Conservation (phyloP, 2,797 vertebrate genomes). For the Petrocephalus schoutedeni region DNA sequence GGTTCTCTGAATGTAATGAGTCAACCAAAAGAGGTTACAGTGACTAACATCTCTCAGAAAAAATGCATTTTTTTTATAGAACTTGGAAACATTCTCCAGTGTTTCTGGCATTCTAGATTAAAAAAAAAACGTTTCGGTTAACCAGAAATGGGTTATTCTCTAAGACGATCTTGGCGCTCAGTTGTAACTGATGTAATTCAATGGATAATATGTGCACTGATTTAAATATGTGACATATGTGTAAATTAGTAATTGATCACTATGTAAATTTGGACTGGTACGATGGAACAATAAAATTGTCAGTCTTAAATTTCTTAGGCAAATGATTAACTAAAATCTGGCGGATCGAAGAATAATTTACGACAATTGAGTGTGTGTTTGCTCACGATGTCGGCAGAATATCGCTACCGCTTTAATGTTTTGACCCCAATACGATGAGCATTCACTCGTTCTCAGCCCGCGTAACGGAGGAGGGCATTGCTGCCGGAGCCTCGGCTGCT, state of each 20-base stretch:
- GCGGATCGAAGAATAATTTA: neutral
- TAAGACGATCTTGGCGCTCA: neutral
- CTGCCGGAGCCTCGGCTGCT: neutral
- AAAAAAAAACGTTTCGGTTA: neutral
- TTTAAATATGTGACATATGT: neutral
- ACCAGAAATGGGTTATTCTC: neutral
- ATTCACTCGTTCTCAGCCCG: neutral
- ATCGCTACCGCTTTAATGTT: slow-evolving; percentile 15
- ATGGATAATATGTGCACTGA: neutral
- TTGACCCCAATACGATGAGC: slow-evolving; percentile 21
- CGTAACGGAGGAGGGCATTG: neutral
- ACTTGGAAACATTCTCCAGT: neutral
- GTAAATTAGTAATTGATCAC: neutral
- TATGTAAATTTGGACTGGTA: neutral
- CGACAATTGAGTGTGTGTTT: neutral
- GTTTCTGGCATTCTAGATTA: neutral
- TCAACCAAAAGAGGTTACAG: neutral
- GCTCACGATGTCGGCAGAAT: neutral
- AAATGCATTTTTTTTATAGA: neutral
- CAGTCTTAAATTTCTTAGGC: neutral
- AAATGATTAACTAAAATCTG: neutral
- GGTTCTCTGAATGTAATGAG: neutral
- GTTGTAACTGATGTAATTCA: neutral
- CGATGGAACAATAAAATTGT: neutral
- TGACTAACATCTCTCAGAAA: neutral